phyloP scores from a whole-genome alignment of 2,113 vertebrate genomes.

The Nipponia nippon region DNA sequence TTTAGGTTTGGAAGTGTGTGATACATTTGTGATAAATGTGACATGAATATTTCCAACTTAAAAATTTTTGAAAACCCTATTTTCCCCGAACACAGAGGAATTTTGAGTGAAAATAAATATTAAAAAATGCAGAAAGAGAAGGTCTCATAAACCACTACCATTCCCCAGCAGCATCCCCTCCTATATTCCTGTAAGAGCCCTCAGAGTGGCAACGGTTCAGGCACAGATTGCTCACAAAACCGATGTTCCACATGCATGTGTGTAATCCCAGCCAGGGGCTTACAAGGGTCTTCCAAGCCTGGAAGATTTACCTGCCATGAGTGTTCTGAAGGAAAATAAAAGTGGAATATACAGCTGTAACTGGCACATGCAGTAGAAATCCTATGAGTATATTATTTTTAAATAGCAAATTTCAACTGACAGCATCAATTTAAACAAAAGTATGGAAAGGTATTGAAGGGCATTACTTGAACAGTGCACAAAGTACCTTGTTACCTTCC shows the following conservation, averaged over 20 bases:
- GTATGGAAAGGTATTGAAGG: background rate
- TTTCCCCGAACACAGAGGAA: background rate
- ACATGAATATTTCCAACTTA: background rate
- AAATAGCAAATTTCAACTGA: background rate
- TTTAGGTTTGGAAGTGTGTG: background rate
- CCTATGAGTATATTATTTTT: background rate
- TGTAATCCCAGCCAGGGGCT: background rate
- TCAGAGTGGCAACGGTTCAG: background rate
- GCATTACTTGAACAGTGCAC: background rate
- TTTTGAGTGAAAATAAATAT: background rate
- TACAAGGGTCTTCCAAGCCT: background rate
- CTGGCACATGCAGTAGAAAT: background rate
- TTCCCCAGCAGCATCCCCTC: background rate
- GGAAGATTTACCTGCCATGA: background rate
- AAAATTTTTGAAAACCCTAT: background rate
- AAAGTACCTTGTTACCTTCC: background rate
- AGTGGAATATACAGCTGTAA: background rate
- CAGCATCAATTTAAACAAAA: background rate
- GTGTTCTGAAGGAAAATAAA: background rate
- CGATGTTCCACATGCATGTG: background rate
- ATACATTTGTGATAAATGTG: background rate
- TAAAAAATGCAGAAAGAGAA: background rate
- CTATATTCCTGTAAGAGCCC: background rate
- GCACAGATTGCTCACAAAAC: conserved; percentile 8
- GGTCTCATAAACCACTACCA: background rate